Base-by-base conservation (phyloP, 2,113 vertebrate species). In the Scalopus aquaticus region DNA sequence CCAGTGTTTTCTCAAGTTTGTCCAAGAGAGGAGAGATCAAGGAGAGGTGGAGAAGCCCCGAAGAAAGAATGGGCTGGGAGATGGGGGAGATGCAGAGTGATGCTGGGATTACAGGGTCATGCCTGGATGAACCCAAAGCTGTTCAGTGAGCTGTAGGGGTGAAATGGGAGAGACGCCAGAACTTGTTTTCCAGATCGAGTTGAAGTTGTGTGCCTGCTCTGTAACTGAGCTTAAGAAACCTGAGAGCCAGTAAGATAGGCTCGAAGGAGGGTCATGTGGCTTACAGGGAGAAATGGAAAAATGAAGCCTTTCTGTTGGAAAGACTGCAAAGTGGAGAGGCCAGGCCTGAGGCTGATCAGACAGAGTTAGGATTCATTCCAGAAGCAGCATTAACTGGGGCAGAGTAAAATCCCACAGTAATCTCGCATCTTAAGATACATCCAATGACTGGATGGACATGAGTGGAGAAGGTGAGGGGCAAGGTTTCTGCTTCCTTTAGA, bases 291-390 rank as follows among this genome's bases (percentile, higher is more conserved):
- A 84, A 64, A 74, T 46, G 78, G 83, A 78, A 91, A n/a, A 90
- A 67, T 11, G 86, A 91, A 89, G 51, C 26, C 42, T 76, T 94
- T 79, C n/a, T 80, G 69, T 78, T 30, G 4, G 73, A 81, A 93
- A 84, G 0, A 5, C 70, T 28, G 32, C 3, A 7, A 67, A 88
- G 85, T n/a, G 35, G 65, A 35, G 15, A 24, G 70, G 17, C 67
- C 17, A 22, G 26, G 0, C 37, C 79, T 2, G 4, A 32, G 73
- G 89, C 89, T 28, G 4, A 54, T 37, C 35, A 6, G 88, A 28
- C 8, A 7, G 17, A 72, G 37, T 3, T 37, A 13, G 78, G 82
- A 13, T 35, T 82, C 56, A 86, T 26, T 77, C 32, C 17, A 60
- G 65, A 70, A 65, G 58, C 46, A 76, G 73, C 10, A 46, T n/a